Evolutionary conservation across 1,140 invertebrate genomes (phyloP).

Genomic region (Zaprionus africanus): DNA sequence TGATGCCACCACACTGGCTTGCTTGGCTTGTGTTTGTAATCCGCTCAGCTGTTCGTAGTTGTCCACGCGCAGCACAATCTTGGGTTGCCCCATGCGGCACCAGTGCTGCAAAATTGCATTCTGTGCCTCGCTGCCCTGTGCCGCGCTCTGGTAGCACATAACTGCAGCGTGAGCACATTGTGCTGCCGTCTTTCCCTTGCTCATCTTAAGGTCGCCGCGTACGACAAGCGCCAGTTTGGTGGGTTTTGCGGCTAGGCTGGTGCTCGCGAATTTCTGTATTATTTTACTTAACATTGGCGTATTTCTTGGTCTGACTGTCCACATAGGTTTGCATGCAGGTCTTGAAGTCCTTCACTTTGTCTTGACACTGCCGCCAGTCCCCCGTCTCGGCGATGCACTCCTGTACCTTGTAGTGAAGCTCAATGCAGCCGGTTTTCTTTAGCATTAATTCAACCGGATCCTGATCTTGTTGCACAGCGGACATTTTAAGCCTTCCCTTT

Average conservation of each 20-base stretch:
- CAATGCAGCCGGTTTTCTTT: conserved; percentile 93
- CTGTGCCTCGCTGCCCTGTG: conserved; percentile 81
- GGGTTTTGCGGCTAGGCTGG: conserved; percentile 31
- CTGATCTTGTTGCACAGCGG: conserved; percentile 44
- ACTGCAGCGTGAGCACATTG: conserved; percentile 93
- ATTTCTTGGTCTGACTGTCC: conserved; percentile 81
- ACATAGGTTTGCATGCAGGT: conserved; percentile 89
- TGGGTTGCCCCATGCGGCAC: conserved; percentile 89
- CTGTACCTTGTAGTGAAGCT: conserved; percentile 93
- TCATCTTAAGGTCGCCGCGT: conserved; percentile 91
- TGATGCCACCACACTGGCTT: conserved; percentile 86
- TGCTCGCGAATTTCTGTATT: conserved; percentile 52
- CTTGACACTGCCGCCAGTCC: conserved; percentile 96
- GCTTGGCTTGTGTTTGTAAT: conserved; percentile 86
- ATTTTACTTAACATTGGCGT: conserved; percentile 75
- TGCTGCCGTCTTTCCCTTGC: conserved; percentile 92
- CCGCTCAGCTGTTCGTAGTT: conserved; percentile 85
- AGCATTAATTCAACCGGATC: conserved; percentile 94
- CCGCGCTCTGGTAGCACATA: conserved; percentile 87
- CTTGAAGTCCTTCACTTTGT: conserved; percentile 91
- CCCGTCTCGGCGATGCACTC: conserved; percentile 94
- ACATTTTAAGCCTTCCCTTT: conserved; percentile 42
- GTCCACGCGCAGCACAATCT: conserved; percentile 88
- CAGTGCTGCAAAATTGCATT: conserved; percentile 86
- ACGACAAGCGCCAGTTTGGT: conserved; percentile 91